A percentile compares a stretch with the other conserved stretches of the same genome.
Evolutionary conservation across 2,113 vertebrate genomes (phyloP).

Genomic region (Oreochromis spilurus): DNA sequence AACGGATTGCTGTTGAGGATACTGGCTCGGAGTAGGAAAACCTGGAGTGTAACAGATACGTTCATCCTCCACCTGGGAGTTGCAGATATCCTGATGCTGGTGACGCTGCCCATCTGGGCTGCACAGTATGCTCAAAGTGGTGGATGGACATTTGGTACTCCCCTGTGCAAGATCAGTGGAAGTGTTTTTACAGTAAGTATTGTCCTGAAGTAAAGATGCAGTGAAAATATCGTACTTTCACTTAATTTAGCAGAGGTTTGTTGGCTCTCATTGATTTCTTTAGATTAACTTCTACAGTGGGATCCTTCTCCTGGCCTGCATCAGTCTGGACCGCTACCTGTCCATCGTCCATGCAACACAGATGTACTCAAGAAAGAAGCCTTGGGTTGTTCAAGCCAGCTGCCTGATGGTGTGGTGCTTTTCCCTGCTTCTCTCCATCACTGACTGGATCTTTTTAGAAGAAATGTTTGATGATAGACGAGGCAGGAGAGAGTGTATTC

Average conservation of each 20-base stretch:
- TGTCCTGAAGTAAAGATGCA: background rate
- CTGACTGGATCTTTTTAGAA: background rate
- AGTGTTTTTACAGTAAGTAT: background rate
- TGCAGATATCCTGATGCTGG: conserved; percentile 77
- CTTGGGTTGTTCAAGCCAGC: conserved; percentile 58
- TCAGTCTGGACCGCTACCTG: conserved; percentile 86
- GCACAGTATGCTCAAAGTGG: conserved; percentile 25
- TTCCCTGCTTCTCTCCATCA: conserved; percentile 50
- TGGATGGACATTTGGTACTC: conserved; percentile 76
- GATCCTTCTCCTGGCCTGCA: conserved; percentile 85
- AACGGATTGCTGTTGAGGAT: conserved; percentile 75
- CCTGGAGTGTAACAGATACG: conserved; percentile 78
- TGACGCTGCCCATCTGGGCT: conserved; percentile 81
- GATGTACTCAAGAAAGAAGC: conserved; percentile 78
- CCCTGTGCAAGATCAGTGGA: conserved; percentile 79
- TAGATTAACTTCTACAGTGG: conserved; percentile 87
- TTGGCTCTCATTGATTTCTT: background rate
- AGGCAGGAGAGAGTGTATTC: rapidly evolving
- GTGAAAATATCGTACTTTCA: background rate
- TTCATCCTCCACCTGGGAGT: conserved; percentile 82
- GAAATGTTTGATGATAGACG: rapidly evolving
- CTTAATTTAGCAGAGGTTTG: background rate
- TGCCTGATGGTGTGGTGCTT: conserved; percentile 76
- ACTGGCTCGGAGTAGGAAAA: conserved; percentile 61
- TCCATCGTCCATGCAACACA: conserved; percentile 85